Percentiles rank a stretch among this genome's conserved stretches.
These are phyloP conservation scores for Himantopus leucocephalus DNA, from an alignment of 2,113 vertebrate genomes.

Conservation along the genomic window DNA sequence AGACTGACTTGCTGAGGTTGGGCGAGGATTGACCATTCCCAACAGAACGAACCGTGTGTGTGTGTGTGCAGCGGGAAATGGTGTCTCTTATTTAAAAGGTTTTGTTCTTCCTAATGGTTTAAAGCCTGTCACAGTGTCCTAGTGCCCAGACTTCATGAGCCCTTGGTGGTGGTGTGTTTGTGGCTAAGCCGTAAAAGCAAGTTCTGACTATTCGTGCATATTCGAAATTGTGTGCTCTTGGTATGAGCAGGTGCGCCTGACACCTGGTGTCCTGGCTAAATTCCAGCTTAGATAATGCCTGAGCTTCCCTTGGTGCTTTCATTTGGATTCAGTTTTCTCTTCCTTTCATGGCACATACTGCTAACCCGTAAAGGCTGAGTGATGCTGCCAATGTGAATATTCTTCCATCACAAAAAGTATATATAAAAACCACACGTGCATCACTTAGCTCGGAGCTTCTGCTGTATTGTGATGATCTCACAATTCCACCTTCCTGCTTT, in stretches of 20 bases:
- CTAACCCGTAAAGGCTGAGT: neutral
- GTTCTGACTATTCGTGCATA: neutral
- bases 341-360: neutral
- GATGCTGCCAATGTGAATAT: neutral
- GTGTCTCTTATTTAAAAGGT: neutral
- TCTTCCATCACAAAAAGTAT: neutral
- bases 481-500: neutral
- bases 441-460: neutral
- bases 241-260: neutral
- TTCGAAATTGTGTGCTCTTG: neutral
- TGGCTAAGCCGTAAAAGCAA: neutral
- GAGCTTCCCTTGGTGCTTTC: neutral
- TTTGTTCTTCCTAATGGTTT: neutral
- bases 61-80: neutral
- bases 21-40: neutral
- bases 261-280: neutral
- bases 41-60: neutral
- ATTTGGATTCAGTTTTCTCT: neutral
- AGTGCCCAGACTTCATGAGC: neutral
- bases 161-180: neutral
- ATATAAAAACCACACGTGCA: neutral
- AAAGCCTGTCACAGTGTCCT: neutral
- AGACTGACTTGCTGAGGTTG: neutral
- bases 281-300: neutral
- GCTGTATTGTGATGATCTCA: neutral